Evolutionary conservation across 2,888 invertebrate species (phyloP), one percentile per base, ranked within the genome.

Genomic region (Sminthurides aquaticus): DNA sequence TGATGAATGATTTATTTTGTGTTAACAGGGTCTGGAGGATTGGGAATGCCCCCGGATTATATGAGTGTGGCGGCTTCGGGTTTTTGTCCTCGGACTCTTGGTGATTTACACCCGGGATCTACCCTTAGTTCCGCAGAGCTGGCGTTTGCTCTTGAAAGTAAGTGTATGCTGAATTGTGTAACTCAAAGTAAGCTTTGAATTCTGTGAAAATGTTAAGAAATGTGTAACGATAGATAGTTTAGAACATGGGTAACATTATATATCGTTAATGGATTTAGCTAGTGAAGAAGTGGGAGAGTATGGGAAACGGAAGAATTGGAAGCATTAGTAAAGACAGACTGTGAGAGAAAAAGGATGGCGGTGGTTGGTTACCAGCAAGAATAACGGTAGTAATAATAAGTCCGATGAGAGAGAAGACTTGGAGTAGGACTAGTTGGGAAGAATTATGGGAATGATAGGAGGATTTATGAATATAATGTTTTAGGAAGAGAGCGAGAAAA

Each of bases 131-230:
- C 91, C 56, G 88, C 91, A 69, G 93, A 93, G 76, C 88, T 93
- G 76, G 79, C 81, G 72, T 91, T 93, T 77, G 91, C 93, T 77
- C 84, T 94, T 80, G 94, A 95, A 81, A 90, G 90, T 89, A 81
- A 83, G 82, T 79, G 43, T 43, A n/a, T n/a, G n/a, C n/a, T n/a
- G n/a, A 43, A 8, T 43, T 43, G 43, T 18, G 58, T 48, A 26
- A 43, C 27, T 62, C 8, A 43, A 43, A 11, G 18, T 61, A 15
- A 22, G 26, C 59, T 26, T 26, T 64, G 43, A 43, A 8, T 49
- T 56, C 26, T 62, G 54, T 5, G 26, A 2, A 48, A 48, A 34
- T 58, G 34, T 48, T n/a, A 1, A 56, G 26, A 56, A 27, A 27
- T 56, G 25, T n/a, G 18, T 22, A 25, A 56, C n/a, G n/a, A n/a